Conservation (phyloP, 2,888 invertebrate species). For the Drosophila dives region DNA sequence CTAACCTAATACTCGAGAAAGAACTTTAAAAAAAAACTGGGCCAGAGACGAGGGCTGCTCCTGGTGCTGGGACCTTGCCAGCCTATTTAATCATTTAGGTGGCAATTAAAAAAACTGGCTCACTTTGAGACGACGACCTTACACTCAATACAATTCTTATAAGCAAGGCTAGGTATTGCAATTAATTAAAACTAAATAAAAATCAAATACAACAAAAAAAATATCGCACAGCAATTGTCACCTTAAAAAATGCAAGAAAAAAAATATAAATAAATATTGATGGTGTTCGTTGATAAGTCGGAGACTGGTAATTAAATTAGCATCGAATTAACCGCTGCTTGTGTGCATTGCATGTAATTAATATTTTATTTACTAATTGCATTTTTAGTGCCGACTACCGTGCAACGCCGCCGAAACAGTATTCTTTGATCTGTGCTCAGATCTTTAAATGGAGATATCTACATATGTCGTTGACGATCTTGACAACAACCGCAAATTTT, state of each 20-base stretch:
- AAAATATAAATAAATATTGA: constrained; percentile 13
- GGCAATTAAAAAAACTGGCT: constrained; percentile 64
- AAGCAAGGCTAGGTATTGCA: constrained; percentile 44
- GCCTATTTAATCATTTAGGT: constrained; percentile 16
- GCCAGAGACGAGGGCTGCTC: constrained; percentile 55
- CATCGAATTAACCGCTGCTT: constrained; percentile 45
- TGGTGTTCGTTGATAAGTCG: constrained; percentile 33
- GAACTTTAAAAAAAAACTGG: constrained; percentile 30
- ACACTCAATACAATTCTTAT: constrained; percentile 52
- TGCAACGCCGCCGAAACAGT: constrained; percentile 37
- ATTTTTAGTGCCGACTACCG: constrained; percentile 68
- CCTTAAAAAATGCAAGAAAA: constrained; percentile 6
- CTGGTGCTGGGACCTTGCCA: constrained; percentile 63
- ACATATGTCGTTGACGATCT: constrained; percentile 46
- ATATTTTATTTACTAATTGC: constrained; percentile 70
- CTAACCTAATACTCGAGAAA: constrained; percentile 40
- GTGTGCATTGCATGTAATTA: constrained; percentile 59
- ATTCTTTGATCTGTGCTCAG: constrained; percentile 52
- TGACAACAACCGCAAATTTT: constrained; percentile 66
- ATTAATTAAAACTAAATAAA: constrained; percentile 31
- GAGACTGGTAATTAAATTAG: constrained; percentile 68
- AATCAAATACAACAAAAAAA: constrained; percentile 8
- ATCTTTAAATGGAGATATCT: constrained; percentile 10
- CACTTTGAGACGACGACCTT: constrained; percentile 71
- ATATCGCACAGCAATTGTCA: constrained; percentile 26